Evolutionary conservation across 2,888 invertebrate species (phyloP).

Genomic region (Tyria jacobaeae): DNA sequence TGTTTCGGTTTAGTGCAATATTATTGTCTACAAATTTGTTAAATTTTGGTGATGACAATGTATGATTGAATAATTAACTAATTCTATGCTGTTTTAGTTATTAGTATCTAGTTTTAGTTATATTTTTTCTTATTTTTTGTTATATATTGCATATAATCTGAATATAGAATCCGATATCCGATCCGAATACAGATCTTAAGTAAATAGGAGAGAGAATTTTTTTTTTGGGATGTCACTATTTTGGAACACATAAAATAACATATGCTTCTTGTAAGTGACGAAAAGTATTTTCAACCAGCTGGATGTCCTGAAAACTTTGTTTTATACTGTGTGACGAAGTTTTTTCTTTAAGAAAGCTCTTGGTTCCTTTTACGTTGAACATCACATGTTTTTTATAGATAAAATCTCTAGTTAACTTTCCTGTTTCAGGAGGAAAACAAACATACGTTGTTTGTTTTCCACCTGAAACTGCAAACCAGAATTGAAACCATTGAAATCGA

Average conservation of each 20-base stretch:
- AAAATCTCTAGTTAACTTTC: conserved; percentile 12
- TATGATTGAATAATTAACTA: no score
- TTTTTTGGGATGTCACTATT: background rate
- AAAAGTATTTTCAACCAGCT: conserved; percentile 10
- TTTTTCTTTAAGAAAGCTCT: conserved; percentile 2
- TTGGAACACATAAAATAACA: background rate
- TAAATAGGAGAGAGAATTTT: background rate
- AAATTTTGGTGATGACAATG: no score
- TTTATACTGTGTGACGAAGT: conserved; percentile 6
- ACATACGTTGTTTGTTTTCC: no score
- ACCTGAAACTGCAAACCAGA: background rate
- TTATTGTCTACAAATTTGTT: no score
- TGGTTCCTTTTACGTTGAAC: background rate
- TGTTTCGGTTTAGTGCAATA: no score
- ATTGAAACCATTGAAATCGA: conserved; percentile 3
- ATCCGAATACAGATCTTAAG: background rate
- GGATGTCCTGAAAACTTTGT: conserved; percentile 9
- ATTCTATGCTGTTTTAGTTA: no score
- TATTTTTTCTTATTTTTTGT: no score
- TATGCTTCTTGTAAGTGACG: conserved; percentile 1
- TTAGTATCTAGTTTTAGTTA: no score
- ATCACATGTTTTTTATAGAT: conserved; percentile 10
- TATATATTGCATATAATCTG: no score
- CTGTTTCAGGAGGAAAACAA: conserved; percentile 9
- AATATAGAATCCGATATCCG: no score